Base-by-base conservation (phyloP, 2,797 vertebrate genomes). In the Sebastes trivittatus region DNA sequence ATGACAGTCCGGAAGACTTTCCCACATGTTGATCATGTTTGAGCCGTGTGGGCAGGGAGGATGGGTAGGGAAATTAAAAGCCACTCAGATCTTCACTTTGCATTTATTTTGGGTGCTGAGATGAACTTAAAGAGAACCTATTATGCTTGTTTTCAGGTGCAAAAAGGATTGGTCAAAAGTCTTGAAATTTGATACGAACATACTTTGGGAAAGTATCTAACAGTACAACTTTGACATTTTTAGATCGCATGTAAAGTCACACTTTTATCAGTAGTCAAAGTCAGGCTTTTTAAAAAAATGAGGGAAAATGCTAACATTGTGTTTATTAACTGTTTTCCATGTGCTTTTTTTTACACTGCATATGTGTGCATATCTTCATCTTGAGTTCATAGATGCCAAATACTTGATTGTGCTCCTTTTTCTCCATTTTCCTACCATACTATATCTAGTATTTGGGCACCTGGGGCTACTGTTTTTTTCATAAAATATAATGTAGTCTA, bases 1-100 rank as follows among this genome's bases (percentile, higher is more conserved):
- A 20, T 0, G 38, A 63, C 3, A 11, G 59, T 76, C 32, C 18
- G 4, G 63, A 29, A 61, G 59, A 60, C 8, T 77, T 75, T 65
- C 80, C 66, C 74, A 82, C 69, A 79, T 75, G 56, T 61, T 78
- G 65, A 66, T 54, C 62, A 22, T 46, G 20, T 22, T 75, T 5
- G 3, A 22, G 34, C 42, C 11, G 22, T n/a, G 72, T 34, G 64
- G 69, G 67, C 14, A 3, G 1, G 6, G 9, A 36, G 20, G 36
- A 62, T 7, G 42, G 32, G 11, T 0, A 16, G 9, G 18, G n/a
- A 56, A 60, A 84, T 64, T n/a, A 54, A 74, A 69, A 69, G 32
- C 38, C 54, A 23, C 29, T 61, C 14, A 58, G 23, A 56, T 42
- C 55, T 67, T 14, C n/a, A 27, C 70, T 72, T n/a, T 11, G 42